Conservation (phyloP, 2,888 invertebrate species). For the Monoplex corrugatus region DNA sequence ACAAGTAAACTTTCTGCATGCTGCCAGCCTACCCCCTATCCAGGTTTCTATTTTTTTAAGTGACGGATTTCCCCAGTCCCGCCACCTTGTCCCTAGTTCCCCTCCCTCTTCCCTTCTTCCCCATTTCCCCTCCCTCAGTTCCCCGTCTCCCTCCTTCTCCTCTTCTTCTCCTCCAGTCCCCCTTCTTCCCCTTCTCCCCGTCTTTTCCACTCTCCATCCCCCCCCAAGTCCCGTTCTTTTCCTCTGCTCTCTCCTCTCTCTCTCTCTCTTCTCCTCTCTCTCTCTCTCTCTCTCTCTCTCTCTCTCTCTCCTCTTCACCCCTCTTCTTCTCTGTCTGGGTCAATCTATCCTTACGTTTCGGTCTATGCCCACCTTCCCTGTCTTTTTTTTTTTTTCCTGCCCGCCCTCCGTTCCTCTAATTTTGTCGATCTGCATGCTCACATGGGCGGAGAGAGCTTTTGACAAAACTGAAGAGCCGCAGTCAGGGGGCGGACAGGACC, state of each 20-base stretch:
- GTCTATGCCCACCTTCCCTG: not conserved
- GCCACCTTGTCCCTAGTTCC: too few species aligned
- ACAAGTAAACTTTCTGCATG: too few species aligned
- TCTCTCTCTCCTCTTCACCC: not conserved
- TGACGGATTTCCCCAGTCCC: too few species aligned
- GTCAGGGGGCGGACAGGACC: too few species aligned
- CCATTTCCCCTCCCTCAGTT: not conserved
- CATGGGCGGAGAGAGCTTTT: too few species aligned
- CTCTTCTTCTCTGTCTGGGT: not conserved
- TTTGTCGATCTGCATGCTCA: too few species aligned
- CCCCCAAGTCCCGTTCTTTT: not conserved
- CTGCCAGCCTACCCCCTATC: too few species aligned
- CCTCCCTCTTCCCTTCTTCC: not conserved
- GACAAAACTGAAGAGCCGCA: too few species aligned
- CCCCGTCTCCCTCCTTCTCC: not conserved
- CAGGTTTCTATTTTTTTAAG: too few species aligned
- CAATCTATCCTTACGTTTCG: not conserved
- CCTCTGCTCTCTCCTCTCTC: not conserved
- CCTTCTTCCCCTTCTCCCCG: not conserved
- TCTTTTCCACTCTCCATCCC: not conserved
- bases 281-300: constrained; percentile 40
- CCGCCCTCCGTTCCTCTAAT: not conserved
- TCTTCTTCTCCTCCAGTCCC: not conserved
- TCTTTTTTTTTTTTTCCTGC: not conserved
- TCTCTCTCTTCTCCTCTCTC: constrained; percentile 5